Conservation (phyloP, 2,888 invertebrate species). For the Tineola bisselliella region DNA sequence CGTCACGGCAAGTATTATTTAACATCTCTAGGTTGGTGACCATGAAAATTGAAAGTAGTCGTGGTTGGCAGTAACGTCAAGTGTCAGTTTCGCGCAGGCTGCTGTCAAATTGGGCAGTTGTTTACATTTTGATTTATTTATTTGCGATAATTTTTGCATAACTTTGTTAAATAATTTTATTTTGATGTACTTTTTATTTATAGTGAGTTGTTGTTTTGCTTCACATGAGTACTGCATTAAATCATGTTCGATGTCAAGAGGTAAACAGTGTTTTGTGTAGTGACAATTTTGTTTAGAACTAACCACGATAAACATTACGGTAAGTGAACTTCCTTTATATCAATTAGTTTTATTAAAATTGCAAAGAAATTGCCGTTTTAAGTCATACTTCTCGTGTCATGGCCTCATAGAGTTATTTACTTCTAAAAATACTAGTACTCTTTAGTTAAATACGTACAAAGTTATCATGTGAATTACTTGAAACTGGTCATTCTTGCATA, state of each 20-base stretch:
- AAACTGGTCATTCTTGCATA: background rate
- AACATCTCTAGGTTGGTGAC: slow-evolving; percentile 24
- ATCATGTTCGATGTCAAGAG: slow-evolving; percentile 66
- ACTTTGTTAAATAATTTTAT: slow-evolving; percentile 59
- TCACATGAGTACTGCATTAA: slow-evolving; percentile 34
- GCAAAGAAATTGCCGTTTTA: background rate
- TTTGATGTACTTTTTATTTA: slow-evolving; percentile 51
- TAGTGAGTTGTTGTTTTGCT: slow-evolving; percentile 46
- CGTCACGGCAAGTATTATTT: too few relatives aligned
- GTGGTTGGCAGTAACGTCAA: slow-evolving; percentile 43
- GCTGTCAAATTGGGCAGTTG: slow-evolving; percentile 65
- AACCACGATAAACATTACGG: slow-evolving; percentile 59
- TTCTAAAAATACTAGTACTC: background rate
- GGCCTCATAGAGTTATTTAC: background rate
- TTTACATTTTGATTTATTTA: slow-evolving; percentile 64
- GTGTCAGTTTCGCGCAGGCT: slow-evolving; percentile 55
- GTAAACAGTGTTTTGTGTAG: slow-evolving; percentile 48
- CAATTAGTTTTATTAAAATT: background rate
- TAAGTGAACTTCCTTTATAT: slow-evolving; percentile 32
- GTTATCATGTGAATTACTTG: background rate
- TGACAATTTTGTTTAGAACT: slow-evolving; percentile 63
- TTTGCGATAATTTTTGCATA: slow-evolving; percentile 61
- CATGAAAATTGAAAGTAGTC: slow-evolving; percentile 41
- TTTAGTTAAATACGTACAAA: background rate
- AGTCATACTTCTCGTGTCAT: too few relatives aligned